phyloP scores from a whole-genome alignment of 2,113 vertebrate genomes.

The Triplophysa tibetana region DNA sequence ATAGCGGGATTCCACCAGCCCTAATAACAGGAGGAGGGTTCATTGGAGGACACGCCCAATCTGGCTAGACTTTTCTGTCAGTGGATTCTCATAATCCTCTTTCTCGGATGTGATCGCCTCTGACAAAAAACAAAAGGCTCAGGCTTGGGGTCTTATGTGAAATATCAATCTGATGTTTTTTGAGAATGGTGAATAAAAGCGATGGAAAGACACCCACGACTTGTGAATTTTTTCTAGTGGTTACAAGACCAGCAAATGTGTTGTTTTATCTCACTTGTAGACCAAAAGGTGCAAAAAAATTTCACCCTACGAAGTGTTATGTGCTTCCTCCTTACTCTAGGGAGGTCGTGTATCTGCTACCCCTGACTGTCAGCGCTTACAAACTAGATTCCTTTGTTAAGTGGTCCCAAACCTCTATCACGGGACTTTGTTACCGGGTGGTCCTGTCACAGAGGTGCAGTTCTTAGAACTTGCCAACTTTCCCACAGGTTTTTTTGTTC shows the following conservation, averaged over 20 bases:
- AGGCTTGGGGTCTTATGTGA: not conserved
- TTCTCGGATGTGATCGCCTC: conserved; percentile 5
- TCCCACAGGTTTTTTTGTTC: conserved; percentile 8
- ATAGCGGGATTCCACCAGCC: not conserved
- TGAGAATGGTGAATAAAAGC: not conserved
- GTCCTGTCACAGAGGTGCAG: conserved; percentile 7
- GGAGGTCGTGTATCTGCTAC: conserved; percentile 1
- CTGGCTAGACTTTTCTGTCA: conserved; percentile 29
- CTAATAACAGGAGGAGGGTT: conserved; percentile 9
- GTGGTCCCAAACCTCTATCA: not conserved
- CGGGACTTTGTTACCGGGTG: not conserved
- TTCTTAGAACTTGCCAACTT: not conserved
- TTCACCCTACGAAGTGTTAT: not conserved
- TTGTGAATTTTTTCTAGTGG: not conserved
- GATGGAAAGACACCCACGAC: not conserved
- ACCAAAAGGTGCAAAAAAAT: not conserved
- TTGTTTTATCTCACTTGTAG: too few species aligned
- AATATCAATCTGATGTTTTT: conserved; percentile 32
- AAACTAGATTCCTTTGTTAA: conserved; percentile 23
- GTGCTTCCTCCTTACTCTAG: not conserved
- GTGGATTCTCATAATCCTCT: conserved; percentile 45
- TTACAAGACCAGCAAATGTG: not conserved
- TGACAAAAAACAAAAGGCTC: conserved; percentile 1
- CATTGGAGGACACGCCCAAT: conserved; percentile 10
- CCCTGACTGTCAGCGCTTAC: not conserved